These are phyloP conservation scores for Podabrus alpinus DNA, from an alignment of 2,888 invertebrate genomes.

Conservation along the genomic window DNA sequence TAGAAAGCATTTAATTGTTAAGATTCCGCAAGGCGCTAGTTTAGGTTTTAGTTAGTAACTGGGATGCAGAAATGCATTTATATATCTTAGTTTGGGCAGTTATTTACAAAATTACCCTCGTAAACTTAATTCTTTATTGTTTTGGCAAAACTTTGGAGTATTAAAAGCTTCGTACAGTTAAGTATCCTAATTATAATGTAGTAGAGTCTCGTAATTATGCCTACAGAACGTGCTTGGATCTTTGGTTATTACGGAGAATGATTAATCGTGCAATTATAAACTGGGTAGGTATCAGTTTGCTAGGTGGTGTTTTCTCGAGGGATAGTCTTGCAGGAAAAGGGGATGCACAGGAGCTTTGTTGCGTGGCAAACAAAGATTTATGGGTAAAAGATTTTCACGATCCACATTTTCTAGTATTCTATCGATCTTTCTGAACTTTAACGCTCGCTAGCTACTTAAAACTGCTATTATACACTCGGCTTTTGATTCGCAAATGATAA, in stretches of 20 bases:
- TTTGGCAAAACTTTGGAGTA: slow-evolving; percentile 28
- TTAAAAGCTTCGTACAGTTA: slow-evolving; percentile 32
- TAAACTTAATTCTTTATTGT: slow-evolving; percentile 30
- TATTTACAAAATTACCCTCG: slow-evolving; percentile 28
- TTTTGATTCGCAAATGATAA: slow-evolving; percentile 35
- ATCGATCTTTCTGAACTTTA: slow-evolving; percentile 44
- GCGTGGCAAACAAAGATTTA: slow-evolving; percentile 37
- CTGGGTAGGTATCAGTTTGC: slow-evolving; percentile 44
- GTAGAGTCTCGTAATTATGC: slow-evolving; percentile 42
- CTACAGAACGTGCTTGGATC: slow-evolving; percentile 37
- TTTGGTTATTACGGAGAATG: slow-evolving; percentile 42
- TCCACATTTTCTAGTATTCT: slow-evolving; percentile 43
- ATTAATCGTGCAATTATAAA: slow-evolving; percentile 44
- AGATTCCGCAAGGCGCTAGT: slow-evolving; percentile 38
- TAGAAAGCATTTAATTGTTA: slow-evolving; percentile 47
- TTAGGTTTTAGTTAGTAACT: slow-evolving; percentile 16
- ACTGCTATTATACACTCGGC: slow-evolving; percentile 41
- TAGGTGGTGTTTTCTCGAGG: slow-evolving; percentile 37
- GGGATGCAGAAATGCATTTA: slow-evolving; percentile 17
- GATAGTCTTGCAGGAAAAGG: slow-evolving; percentile 28
- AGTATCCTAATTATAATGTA: slow-evolving; percentile 34
- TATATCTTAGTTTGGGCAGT: slow-evolving; percentile 10
- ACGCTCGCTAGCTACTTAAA: slow-evolving; percentile 39
- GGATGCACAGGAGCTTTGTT: slow-evolving; percentile 30
- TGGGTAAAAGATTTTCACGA: slow-evolving; percentile 42